Evolutionary conservation across 2,113 vertebrate genomes (phyloP), one percentile per base, ranked within the genome.

Genomic region (Syrmaticus mikado): DNA sequence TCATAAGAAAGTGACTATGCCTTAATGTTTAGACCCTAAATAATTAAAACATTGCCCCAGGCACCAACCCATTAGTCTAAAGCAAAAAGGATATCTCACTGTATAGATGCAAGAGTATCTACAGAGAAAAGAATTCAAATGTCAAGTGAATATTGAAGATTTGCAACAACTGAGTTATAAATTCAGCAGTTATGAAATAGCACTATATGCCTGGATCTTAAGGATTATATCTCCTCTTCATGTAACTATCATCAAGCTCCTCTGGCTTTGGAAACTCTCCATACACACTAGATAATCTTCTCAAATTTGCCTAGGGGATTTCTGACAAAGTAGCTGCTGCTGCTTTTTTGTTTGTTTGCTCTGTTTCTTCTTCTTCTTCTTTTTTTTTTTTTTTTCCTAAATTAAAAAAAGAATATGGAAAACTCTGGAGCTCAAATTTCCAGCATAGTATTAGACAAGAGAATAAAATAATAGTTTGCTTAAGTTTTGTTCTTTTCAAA

Each of bases 1-100:
- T 85, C 57, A 85, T 28, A 82, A 79, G 41, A 90, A 94, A 96
- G 32, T n/a, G 75, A 89, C 85, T 94, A 74, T 40, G 3, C 60
- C 19, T 74, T 89, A 76, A 87, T 57, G 2, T 66, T 90, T 86
- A 80, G 13, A 62, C 5, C 8, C 20, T 90, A 83, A 87, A 81
- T 87, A 92, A 91, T 90, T 90, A 85, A 87, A 93, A 52, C 13
- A 72, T 28, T 34, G 14, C 25, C 22, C 11, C 22, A 65, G 78
- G 32, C 36, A 85, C 11, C 60, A 87, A 87, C 75, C 8, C 24
- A 57, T 75, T 71, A 85, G 22, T 82, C 52, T 22, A 55, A 62
- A 11, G 20, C 32, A 87, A 75, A 85, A 77, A 73, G 13, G 21
- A 22, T 74, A 89, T 30, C 25, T 36, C 13, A 66, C 5, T 94